Base-by-base conservation (phyloP, 2,113 vertebrate species). In the Dicerorhinus sumatrensis region DNA sequence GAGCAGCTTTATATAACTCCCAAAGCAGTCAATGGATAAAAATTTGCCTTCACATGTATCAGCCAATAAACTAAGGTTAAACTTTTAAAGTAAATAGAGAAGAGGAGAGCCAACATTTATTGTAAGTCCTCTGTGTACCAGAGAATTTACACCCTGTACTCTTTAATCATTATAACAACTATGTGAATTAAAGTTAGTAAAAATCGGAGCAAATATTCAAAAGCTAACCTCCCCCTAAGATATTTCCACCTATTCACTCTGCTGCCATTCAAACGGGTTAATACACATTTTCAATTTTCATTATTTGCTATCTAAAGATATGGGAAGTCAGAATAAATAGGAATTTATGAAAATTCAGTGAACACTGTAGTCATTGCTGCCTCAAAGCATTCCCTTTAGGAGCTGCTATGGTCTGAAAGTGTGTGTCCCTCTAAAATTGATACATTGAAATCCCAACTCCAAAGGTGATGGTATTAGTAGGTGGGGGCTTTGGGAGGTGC, bases 141-240 rank as follows among this genome's bases (percentile, higher is more conserved):
- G 42, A 67, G n/a, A 81, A 79, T 86, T 73, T 65, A 62, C 33
- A 33, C 48, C 79, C 31, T 69, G 6, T 72, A 14, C 23, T 33
- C 51, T 60, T 92, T 84, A 96, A 95, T 91, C 77, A 86, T 67
- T 51, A 27, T n/a, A 89, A 87, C 54, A 93, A 89, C 25, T 33
- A 20, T 63, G 77, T 51, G 80, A 60, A 91, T 90, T 70, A 54
- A 29, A 87, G 27, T 54, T 69, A 46, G 54, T 70, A 77, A 94
- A 89, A 88, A 84, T 70, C 77, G 85, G 17, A 65, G 72, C n/a
- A 86, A 96, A 91, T 88, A 82, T 60, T 93, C 13, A 81, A 69
- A 92, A 46, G 6, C 33, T 23, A 92, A 51, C 12, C 7, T 93
- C 17, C 63, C 62, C 42, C n/a, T 39, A 82, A 86, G 56, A n/a